Conservation (phyloP, 2,888 invertebrate species). For the Plebejus melissa region DNA sequence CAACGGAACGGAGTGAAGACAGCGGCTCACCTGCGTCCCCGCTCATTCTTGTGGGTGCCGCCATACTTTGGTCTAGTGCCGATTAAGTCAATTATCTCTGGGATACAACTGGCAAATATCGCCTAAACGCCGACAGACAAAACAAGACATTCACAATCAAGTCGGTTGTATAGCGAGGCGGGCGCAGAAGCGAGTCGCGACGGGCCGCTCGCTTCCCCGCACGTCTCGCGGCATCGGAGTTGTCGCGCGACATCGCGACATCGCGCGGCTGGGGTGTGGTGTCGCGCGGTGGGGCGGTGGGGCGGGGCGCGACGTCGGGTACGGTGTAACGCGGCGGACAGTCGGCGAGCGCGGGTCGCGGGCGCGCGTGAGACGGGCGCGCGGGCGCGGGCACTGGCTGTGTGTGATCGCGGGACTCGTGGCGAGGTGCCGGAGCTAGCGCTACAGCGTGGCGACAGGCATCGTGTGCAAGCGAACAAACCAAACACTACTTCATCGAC, state of each 20-base stretch:
- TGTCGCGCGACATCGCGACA: constrained; percentile 40
- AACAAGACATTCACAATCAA: constrained; percentile 80
- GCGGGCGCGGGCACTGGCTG: constrained; percentile 64
- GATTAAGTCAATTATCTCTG: constrained; percentile 99
- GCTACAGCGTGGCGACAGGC: constrained; percentile 80
- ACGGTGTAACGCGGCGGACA: constrained; percentile 32
- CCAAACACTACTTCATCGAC: constrained; percentile 80
- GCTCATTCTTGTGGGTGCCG: constrained; percentile 99
- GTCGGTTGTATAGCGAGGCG: constrained; percentile 55
- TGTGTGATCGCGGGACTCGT: constrained; percentile 75
- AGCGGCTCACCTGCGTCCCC: constrained; percentile 99
- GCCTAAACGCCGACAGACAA: constrained; percentile 89
- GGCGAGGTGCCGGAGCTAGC: constrained; percentile 78
- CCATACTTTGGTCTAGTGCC: constrained; percentile 99
- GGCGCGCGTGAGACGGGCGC: constrained; percentile 37
- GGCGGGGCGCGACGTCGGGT: constrained; percentile 38
- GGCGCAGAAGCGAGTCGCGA: constrained; percentile 51
- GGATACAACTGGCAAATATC: constrained; percentile 99
- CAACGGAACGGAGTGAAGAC: constrained; percentile 80
- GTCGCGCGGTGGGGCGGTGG: constrained; percentile 36
- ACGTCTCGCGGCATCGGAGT: constrained; percentile 34
- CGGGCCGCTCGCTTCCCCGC: constrained; percentile 39
- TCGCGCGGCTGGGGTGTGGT: constrained; percentile 35
- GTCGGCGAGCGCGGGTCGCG: constrained; percentile 39
- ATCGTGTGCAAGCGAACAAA: constrained; percentile 81